Percentiles rank a stretch among this genome's conserved stretches.
These are phyloP conservation scores for Heliocidaris tuberculata DNA, from an alignment of 35 echinoderm and acorn worm genomes.

Conservation along the genomic window DNA sequence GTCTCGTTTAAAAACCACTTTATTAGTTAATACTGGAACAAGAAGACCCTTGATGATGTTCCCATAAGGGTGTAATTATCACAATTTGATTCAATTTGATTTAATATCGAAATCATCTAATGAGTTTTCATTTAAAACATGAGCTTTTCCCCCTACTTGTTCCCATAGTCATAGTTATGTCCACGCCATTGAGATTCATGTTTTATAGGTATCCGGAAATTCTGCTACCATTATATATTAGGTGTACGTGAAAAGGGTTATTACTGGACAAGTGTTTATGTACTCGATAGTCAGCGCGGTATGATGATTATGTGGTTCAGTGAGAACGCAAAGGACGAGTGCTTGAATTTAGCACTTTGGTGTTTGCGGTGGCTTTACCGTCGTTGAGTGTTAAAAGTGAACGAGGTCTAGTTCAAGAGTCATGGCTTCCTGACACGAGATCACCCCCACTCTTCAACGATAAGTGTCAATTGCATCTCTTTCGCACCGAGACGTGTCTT, in stretches of 20 bases:
- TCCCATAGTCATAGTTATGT: too few relatives aligned
- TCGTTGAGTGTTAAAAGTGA: neutral
- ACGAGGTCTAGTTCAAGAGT: neutral
- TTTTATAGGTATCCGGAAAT: too few relatives aligned
- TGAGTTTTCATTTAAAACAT: too few relatives aligned
- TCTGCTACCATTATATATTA: too few relatives aligned
- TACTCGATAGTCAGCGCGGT: too few relatives aligned
- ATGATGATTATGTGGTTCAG: too few relatives aligned
- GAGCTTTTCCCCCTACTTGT: too few relatives aligned
- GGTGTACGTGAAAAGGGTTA: too few relatives aligned
- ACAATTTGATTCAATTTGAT: neutral
- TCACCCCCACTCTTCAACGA: neutral
- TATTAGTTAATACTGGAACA: neutral
- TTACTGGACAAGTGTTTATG: too few relatives aligned
- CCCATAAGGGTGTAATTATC: neutral
- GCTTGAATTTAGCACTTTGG: neutral
- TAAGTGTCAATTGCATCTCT: neutral
- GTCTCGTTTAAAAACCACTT: neutral
- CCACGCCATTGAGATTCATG: too few relatives aligned
- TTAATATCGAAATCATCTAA: too few relatives aligned
- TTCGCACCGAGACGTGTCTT: neutral
- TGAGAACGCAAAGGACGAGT: too few relatives aligned
- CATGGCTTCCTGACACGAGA: neutral
- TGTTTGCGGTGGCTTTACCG: neutral
- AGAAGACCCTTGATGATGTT: neutral